Conservation (phyloP, 2,888 invertebrate species). For the Neuroscelio doddi region DNA sequence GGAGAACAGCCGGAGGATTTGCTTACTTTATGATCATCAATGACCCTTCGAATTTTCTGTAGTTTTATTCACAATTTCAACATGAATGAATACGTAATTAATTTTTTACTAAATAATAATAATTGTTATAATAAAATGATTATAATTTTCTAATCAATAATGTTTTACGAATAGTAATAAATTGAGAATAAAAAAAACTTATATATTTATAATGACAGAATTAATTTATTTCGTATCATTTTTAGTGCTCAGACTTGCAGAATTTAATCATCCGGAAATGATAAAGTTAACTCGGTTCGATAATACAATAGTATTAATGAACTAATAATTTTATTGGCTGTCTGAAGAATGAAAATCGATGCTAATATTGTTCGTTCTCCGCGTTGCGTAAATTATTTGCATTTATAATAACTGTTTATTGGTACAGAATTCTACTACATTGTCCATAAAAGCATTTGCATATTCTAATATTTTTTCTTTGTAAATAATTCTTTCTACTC, state of each 20-base stretch:
- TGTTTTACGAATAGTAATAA: too few species aligned
- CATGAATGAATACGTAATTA: background rate
- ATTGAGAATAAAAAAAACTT: too few species aligned
- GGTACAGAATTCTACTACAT: background rate
- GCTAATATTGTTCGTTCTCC: too few species aligned
- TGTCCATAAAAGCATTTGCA: background rate
- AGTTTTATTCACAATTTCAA: slow-evolving; percentile 1
- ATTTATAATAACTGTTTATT: background rate
- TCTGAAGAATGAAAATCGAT: background rate
- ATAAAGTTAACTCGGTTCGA: background rate
- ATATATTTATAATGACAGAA: too few species aligned
- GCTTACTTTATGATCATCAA: slow-evolving; percentile 45
- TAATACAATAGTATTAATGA: background rate
- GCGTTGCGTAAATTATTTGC: background rate
- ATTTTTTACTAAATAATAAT: slow-evolving; percentile 1
- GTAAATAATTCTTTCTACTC: background rate
- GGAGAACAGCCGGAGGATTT: slow-evolving; percentile 27
- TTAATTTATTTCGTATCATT: too few species aligned
- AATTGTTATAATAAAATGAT: background rate
- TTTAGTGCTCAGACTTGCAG: too few species aligned
- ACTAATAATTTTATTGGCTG: background rate
- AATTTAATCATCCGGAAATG: background rate
- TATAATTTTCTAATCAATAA: too few species aligned
- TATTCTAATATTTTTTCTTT: background rate
- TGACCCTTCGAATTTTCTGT: slow-evolving; percentile 53